Evolutionary conservation across 2,888 invertebrate genomes (phyloP).

Genomic region (Psylliodes chrysocephalus): DNA sequence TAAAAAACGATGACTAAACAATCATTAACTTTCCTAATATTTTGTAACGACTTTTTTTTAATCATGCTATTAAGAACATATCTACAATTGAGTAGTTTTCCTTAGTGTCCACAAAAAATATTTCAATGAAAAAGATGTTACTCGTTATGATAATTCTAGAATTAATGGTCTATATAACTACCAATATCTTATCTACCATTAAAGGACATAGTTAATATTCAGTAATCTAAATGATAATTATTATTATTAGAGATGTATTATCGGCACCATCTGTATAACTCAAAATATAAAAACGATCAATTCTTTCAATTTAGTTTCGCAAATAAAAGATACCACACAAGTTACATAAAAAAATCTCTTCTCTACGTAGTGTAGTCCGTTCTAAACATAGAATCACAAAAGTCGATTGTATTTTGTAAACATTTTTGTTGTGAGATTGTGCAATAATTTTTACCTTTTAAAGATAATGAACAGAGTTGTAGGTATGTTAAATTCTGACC

Average conservation of each 20-base stretch:
- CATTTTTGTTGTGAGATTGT: background rate
- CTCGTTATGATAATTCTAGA: no score
- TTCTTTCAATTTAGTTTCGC: constrained; percentile 16
- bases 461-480: background rate
- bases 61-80: no score
- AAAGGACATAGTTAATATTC: no score
- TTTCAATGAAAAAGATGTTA: no score
- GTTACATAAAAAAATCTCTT: background rate
- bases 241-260: background rate
- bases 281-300: background rate
- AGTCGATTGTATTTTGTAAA: background rate
- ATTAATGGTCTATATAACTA: no score
- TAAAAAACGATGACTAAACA: no score
- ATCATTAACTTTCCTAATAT: no score
- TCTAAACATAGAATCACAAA: background rate
- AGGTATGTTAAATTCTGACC: constrained; percentile 1
- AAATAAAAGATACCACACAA: constrained; percentile 22
- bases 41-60: no score
- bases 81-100: no score
- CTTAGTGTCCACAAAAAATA: no score
- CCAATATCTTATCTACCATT: no score
- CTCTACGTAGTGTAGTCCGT: background rate
- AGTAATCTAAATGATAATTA: no score
- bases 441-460: constrained; percentile 7
- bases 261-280: constrained; percentile 13